phyloP scores from a whole-genome alignment of 2,888 invertebrate genomes.

The Ennomos fuscantarius region DNA sequence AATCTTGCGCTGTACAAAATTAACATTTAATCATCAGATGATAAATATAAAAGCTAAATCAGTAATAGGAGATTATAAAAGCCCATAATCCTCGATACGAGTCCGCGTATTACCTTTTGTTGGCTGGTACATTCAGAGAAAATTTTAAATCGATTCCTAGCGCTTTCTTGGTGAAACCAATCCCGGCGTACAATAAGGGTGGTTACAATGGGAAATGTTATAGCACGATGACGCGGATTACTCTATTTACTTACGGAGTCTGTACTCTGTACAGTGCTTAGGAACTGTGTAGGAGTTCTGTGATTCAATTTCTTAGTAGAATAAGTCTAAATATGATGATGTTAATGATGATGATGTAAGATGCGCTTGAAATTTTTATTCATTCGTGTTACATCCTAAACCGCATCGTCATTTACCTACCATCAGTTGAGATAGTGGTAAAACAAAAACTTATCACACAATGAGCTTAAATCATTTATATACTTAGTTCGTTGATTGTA shows the following conservation, averaged over 20 bases:
- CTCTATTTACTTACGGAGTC: constrained; percentile 63
- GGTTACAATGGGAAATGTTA: constrained; percentile 73
- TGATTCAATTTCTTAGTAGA: constrained; percentile 13
- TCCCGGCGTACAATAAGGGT: constrained; percentile 76
- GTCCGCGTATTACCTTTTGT: constrained; percentile 72
- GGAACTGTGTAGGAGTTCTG: constrained; percentile 25
- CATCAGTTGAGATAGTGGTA: too few relatives aligned
- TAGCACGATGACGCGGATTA: constrained; percentile 72
- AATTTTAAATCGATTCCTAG: constrained; percentile 82
- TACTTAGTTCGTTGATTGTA: too few relatives aligned
- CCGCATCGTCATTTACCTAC: too few relatives aligned
- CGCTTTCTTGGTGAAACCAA: constrained; percentile 77
- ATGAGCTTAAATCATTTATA: too few relatives aligned
- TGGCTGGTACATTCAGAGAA: constrained; percentile 74
- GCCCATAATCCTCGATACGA: constrained; percentile 58
- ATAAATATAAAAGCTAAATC: constrained; percentile 1
- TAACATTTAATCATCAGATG: too few relatives aligned
- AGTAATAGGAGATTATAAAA: constrained; percentile 49
- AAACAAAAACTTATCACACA: too few relatives aligned
- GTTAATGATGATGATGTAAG: constrained; percentile 2
- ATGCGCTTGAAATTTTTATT: constrained; percentile 1
- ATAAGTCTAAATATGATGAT: constrained; percentile 8
- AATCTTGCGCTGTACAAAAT: too few relatives aligned
- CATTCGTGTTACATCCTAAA: too few relatives aligned
- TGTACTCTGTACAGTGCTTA: constrained; percentile 27